Evolutionary conservation across 2,888 invertebrate species (phyloP).

Genomic region (Polydrusus tereticollis): DNA sequence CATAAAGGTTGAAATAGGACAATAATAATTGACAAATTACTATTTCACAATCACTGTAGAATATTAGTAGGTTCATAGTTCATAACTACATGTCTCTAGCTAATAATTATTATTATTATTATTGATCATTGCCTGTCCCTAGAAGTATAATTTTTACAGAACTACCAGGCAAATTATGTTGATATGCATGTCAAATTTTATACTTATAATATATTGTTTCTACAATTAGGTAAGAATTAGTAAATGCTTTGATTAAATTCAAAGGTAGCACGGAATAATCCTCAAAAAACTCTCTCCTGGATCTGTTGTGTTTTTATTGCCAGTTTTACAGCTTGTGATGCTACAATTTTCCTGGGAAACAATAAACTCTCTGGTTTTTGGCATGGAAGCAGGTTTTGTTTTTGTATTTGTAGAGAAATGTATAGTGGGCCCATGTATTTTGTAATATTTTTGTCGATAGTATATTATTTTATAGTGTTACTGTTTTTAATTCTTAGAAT

Average conservation of each 20-base stretch:
- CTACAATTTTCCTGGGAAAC: neutral
- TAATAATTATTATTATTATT: no score
- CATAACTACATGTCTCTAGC: neutral
- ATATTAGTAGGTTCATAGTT: slow-evolving; percentile 4
- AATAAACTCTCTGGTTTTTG: neutral
- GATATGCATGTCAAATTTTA: no score
- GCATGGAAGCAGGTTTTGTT: neutral
- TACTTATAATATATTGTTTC: no score
- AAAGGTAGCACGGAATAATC: neutral
- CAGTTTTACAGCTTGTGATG: neutral
- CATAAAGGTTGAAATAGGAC: neutral
- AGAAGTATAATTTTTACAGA: no score
- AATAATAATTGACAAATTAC: neutral
- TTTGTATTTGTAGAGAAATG: neutral
- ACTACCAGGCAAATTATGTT: no score
- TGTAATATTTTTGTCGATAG: no score
- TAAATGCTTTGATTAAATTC: neutral
- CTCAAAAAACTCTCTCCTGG: no score
- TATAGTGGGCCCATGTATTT: neutral
- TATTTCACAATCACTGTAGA: neutral
- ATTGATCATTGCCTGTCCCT: no score
- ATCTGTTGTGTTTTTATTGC: neutral
- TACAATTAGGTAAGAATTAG: no score
- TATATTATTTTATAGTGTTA: no score
- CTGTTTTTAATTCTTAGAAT: no score